phyloP scores from a whole-genome alignment of 2,888 invertebrate species.

The Cyaniris semiargus region DNA sequence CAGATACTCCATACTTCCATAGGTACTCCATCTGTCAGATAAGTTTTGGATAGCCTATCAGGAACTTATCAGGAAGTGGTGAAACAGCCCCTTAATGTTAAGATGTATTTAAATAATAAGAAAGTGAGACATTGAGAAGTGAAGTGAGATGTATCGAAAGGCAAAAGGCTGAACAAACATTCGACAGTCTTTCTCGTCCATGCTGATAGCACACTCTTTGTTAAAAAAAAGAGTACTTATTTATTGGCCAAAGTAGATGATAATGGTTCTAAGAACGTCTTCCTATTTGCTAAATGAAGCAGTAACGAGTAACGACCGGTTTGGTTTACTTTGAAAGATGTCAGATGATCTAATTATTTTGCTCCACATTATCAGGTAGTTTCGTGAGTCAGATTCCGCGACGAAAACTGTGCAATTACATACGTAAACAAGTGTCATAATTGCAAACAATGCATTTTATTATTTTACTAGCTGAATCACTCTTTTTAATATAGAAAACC shows the following conservation, averaged over 20 bases:
- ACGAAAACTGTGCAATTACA: background rate
- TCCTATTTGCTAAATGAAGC: constrained; percentile 20
- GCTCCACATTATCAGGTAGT: constrained; percentile 9
- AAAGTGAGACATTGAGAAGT: no score
- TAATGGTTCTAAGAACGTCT: constrained; percentile 31
- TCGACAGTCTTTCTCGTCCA: no score
- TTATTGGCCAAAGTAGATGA: background rate
- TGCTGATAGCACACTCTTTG: background rate
- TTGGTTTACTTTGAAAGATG: constrained; percentile 25
- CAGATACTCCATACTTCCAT: no score
- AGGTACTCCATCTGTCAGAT: no score
- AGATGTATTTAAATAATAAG: no score
- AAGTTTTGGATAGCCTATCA: no score
- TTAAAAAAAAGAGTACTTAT: background rate
- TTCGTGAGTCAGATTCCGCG: background rate
- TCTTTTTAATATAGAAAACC: background rate
- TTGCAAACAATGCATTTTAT: constrained; percentile 6
- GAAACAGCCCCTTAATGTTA: no score
- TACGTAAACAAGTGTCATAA: background rate
- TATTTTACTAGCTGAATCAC: background rate
- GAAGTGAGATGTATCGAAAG: no score
- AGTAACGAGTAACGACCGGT: constrained; percentile 22
- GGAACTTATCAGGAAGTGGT: no score
- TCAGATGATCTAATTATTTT: constrained; percentile 28
- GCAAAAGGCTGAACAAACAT: no score